Evolutionary conservation across 2,113 vertebrate species (phyloP), one percentile per base, ranked within the genome.

Genomic region (Bufo gargarizans): DNA sequence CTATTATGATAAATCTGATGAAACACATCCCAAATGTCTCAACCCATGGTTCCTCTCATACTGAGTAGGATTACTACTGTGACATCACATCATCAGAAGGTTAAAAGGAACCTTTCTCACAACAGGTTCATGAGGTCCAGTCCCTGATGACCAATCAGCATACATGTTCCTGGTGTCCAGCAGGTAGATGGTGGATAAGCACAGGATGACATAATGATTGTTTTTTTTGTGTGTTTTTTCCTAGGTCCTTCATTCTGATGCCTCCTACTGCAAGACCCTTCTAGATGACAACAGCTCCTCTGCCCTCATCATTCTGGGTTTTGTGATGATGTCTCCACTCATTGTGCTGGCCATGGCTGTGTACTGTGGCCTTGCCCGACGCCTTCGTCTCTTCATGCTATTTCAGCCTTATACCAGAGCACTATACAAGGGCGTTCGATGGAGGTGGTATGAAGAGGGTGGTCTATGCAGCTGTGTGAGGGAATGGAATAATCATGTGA

Each of bases 281-380:
- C 92, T 99, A 55, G 97, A 99, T 0, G 98, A 99, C 93, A 96
- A 97, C 94, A 96, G 97, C 90, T 96, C 97, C 55, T 97, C 97
- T 0, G 96, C 97, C 77, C 96, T 99, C 91, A 98, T 98, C 88
- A 98, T 98, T 91, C 91, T 97, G 8, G 98, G 97, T 71, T 97
- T 99, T n/a, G 94, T 99, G 78, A 95, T 97, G 94, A 96, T 99
- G 97, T 99, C 98, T 0, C 98, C 96, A 0, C 96, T 99, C 55
- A 94, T 99, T 6, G 96, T 97, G 9, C 94, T 98, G 69, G 97
- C 97, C 4, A 96, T 97, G 3, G 96, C 96, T 0, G 84, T 93
- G 2, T 98, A 97, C 94, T 96, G 97, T 47, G 95, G 94, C 78
- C 92, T 99, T 89, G 93, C 96, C 0, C 93, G 95, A 82, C 93